Conservation (phyloP, 30 jellyfish, hydroid and myxozoan genomes). For the Pseudorhiza aurosa region DNA sequence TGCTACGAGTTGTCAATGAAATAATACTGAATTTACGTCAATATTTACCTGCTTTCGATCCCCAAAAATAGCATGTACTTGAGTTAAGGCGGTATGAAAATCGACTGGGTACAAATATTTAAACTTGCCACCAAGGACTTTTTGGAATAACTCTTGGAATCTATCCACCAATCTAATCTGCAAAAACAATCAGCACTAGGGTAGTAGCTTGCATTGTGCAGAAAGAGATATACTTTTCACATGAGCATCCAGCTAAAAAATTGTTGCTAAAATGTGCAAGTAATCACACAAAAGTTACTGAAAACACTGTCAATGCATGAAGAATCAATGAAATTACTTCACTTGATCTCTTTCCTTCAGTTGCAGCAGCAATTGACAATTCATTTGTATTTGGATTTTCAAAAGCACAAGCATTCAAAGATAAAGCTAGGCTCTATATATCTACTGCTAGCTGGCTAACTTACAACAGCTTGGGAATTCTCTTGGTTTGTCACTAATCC, state of each 20-base stretch:
- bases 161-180: constrained; percentile 61
- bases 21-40: not conserved
- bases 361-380: not conserved
- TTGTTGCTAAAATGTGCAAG: not conserved
- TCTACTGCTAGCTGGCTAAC: too few relatives aligned
- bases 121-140: constrained; percentile 68
- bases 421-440: too few relatives aligned
- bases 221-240: too few relatives aligned
- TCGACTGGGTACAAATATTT: constrained; percentile 45
- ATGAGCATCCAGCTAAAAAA: not conserved
- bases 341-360: too few relatives aligned
- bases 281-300: too few relatives aligned
- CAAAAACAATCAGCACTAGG: too few relatives aligned
- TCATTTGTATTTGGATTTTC: not conserved
- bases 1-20: too few relatives aligned
- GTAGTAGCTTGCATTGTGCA: too few relatives aligned
- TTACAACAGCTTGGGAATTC: constrained; percentile 56
- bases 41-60: constrained; percentile 83
- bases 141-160: constrained; percentile 68
- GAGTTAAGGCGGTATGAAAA: constrained; percentile 68
- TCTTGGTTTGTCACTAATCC: constrained; percentile 49
- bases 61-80: constrained; percentile 67
- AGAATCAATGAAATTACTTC: too few relatives aligned
- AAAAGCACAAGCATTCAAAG: too few relatives aligned
- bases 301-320: too few relatives aligned